These are phyloP conservation scores for Campopleginae sp. DNA, from an alignment of 2,888 invertebrate genomes.

Conservation along the genomic window DNA sequence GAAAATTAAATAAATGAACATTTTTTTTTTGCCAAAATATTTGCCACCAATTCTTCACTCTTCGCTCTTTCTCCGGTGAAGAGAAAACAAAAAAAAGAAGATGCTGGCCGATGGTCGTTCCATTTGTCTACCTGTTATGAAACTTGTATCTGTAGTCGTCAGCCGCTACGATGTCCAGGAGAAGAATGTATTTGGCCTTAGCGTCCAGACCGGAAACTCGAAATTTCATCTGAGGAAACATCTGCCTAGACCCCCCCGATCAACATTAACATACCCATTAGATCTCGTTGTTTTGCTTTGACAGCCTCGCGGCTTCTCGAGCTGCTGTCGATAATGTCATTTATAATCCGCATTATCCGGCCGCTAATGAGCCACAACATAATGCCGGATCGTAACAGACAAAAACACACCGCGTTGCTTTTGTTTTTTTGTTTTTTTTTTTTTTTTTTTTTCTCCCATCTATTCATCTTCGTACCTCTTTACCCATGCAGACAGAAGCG, in stretches of 20 bases:
- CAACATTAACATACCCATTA: conserved; percentile 78
- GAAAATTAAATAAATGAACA: neutral
- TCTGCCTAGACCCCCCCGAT: conserved; percentile 92
- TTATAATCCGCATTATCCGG: conserved; percentile 1
- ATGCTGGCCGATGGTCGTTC: neutral
- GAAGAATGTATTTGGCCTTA: conserved; percentile 99
- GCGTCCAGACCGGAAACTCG: conserved; percentile 99
- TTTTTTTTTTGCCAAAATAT: neutral
- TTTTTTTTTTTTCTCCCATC: no score
- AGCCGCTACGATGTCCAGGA: conserved; percentile 99
- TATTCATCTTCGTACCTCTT: neutral
- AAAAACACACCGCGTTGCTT: neutral
- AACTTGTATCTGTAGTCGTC: conserved; percentile 99
- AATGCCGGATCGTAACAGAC: neutral
- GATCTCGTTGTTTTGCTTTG: conserved; percentile 52
- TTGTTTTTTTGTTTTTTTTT: no score
- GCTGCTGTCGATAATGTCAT: conserved; percentile 50
- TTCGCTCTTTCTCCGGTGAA: conserved; percentile 31
- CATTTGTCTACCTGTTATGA: conserved; percentile 92
- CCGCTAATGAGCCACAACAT: conserved; percentile 28
- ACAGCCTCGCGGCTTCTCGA: conserved; percentile 8
- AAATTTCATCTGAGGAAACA: conserved; percentile 99
- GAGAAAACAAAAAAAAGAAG: conserved; percentile 6
- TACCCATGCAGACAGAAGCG: conserved; percentile 42
- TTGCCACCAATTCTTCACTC: conserved; percentile 59